Conservation (phyloP, 2,113 vertebrate species). For the Ibidorhyncha struthersii region DNA sequence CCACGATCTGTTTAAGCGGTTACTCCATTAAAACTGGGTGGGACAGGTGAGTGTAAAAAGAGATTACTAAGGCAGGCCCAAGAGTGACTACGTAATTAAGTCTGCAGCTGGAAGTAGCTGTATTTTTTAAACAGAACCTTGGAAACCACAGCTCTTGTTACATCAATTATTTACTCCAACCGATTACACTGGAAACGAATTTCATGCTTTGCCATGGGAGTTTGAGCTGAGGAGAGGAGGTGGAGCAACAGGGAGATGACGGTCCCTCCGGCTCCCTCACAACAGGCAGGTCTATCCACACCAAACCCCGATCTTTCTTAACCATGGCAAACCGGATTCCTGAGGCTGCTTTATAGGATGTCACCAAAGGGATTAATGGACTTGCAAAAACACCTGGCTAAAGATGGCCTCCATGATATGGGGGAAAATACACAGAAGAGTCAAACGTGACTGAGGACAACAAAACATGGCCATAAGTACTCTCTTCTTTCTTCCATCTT, state of each 20-base stretch:
- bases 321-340: neutral
- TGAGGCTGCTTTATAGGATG: neutral
- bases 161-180: neutral
- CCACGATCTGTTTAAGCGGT: neutral
- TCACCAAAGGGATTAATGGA: neutral
- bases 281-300: neutral
- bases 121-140: conserved; percentile 13
- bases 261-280: neutral
- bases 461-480: neutral
- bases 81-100: neutral
- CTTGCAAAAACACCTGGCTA: neutral
- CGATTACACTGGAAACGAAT: rapidly evolving
- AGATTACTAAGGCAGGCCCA: neutral
- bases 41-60: conserved; percentile 10
- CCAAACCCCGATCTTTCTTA: neutral
- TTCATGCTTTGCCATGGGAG: neutral
- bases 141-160: neutral
- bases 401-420: neutral
- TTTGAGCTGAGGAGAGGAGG: neutral
- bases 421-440: neutral
- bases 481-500: neutral
- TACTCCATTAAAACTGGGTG: conserved; percentile 30
- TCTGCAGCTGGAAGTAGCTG: neutral
- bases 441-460: neutral
- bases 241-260: neutral